Conservation (phyloP, 2,797 vertebrate species). For the Danio jaintianensis region DNA sequence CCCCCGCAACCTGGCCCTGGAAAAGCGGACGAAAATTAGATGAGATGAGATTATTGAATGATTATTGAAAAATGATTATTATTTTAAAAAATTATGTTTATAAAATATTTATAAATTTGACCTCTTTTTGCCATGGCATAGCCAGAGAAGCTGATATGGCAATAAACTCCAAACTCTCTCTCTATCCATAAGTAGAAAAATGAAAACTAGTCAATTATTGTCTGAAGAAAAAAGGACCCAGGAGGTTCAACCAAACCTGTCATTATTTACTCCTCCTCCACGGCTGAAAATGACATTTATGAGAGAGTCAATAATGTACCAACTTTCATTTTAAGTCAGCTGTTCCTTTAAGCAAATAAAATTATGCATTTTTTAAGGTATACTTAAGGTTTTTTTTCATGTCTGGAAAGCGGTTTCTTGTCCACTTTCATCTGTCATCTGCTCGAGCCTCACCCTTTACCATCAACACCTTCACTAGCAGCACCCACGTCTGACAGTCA, state of each 20-base stretch:
- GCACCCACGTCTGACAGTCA: constrained; percentile 16
- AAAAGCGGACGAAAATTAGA: too few species aligned
- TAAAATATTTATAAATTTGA: too few species aligned
- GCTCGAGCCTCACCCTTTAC: constrained; percentile 12
- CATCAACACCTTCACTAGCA: constrained; percentile 22
- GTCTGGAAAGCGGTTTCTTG: constrained; percentile 13
- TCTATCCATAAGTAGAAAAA: not conserved
- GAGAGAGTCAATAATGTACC: not conserved
- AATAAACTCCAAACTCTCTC: too few species aligned
- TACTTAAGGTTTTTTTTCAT: constrained; percentile 22
- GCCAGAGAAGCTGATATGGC: too few species aligned
- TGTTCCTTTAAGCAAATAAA: not conserved
- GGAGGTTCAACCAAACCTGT: not conserved
- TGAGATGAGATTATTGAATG: too few species aligned
- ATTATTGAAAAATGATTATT: too few species aligned
- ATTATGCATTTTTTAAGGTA: constrained; percentile 15
- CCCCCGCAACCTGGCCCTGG: too few species aligned
- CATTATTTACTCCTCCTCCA: not conserved
- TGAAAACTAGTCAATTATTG: not conserved
- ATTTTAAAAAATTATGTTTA: too few species aligned
- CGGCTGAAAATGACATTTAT: not conserved
- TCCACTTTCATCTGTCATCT: constrained; percentile 22
- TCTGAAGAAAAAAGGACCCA: too few species aligned
- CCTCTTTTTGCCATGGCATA: too few species aligned
- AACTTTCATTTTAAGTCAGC: not conserved